phyloP scores from a whole-genome alignment of 23 tunicate genomes.

The Trididemnum nubilum region DNA sequence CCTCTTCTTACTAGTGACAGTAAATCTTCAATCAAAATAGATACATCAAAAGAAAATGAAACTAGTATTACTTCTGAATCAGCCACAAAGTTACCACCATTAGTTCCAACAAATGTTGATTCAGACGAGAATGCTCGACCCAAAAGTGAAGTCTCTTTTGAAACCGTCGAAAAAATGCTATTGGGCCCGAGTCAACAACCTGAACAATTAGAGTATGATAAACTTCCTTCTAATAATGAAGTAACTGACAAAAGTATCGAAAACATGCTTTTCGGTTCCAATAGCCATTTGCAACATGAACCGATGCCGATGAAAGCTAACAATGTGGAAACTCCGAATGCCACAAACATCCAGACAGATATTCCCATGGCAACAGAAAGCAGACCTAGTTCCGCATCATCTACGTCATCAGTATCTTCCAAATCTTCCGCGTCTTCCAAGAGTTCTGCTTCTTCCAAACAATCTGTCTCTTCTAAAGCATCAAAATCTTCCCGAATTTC shows the following conservation, averaged over 20 bases:
- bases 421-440: background rate
- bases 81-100: background rate
- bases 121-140: background rate
- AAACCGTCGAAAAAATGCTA: constrained; percentile 4
- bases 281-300: no score
- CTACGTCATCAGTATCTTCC: background rate
- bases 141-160: background rate
- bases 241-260: no score
- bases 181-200: background rate
- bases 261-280: no score
- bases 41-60: background rate
- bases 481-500: background rate
- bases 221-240: no score
- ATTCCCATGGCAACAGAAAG: background rate
- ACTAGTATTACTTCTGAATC: background rate
- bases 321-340: no score
- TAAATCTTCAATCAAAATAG: background rate
- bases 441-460: background rate
- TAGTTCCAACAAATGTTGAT: background rate
- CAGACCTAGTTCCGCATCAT: background rate
- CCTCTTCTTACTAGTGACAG: background rate
- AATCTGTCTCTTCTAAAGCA: background rate
- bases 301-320: background rate
- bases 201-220: no score
- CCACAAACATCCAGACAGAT: no score